Evolutionary conservation across 2,797 vertebrate species (phyloP).

Genomic region (Pteropus rufus): DNA sequence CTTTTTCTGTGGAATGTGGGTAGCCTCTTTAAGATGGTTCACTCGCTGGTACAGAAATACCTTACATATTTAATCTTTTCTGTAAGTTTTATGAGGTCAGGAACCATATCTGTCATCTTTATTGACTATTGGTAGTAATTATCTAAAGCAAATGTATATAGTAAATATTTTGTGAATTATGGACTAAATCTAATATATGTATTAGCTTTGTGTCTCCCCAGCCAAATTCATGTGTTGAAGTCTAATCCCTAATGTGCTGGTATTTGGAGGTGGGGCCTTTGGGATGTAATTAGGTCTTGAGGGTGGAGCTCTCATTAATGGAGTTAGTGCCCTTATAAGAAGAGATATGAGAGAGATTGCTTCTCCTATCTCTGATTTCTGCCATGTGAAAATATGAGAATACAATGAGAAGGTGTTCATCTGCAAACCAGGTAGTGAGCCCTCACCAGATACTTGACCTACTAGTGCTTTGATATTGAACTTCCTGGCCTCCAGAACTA

Average conservation of each 20-base stretch:
- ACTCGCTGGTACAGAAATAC: background rate
- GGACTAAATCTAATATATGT: background rate
- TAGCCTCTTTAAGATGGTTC: too few relatives aligned
- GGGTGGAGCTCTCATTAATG: background rate
- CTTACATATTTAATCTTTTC: background rate
- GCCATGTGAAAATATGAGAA: background rate
- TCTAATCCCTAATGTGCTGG: background rate
- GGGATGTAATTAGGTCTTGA: background rate
- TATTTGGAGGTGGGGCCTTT: background rate
- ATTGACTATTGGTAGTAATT: background rate
- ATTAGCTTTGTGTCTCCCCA: background rate
- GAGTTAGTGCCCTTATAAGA: background rate
- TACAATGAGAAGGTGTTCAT: background rate
- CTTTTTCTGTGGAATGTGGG: background rate
- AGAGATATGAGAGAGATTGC: background rate
- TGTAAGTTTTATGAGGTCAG: background rate
- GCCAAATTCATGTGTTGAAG: background rate
- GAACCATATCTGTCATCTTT: background rate
- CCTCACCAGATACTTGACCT: background rate
- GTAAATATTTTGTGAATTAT: background rate
- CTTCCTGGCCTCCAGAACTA: background rate
- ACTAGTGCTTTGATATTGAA: background rate
- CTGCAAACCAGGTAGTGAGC: background rate
- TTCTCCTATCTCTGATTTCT: background rate
- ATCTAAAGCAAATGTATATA: background rate